These are phyloP conservation scores for Tetragonula carbonaria DNA, from an alignment of 2,888 invertebrate genomes.

Conservation along the genomic window DNA sequence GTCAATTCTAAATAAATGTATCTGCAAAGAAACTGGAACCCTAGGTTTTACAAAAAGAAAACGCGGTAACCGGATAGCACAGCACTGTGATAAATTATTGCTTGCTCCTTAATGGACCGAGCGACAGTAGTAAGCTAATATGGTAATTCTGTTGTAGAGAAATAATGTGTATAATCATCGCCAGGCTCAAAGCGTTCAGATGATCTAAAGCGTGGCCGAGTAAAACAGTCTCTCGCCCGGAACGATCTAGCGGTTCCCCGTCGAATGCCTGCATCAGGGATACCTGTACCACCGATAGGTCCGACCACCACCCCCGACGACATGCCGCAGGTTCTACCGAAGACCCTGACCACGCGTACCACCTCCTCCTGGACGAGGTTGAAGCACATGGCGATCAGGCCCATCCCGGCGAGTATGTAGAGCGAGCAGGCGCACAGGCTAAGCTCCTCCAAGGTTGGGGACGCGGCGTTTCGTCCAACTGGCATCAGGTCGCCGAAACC, in stretches of 20 bases:
- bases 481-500: slow-evolving; percentile 93
- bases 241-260: slow-evolving; percentile 66
- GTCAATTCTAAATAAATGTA: no score
- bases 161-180: not conserved
- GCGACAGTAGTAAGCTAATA: no score
- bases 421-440: slow-evolving; percentile 92
- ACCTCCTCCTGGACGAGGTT: slow-evolving; percentile 93
- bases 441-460: slow-evolving; percentile 86
- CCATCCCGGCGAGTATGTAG: slow-evolving; percentile 93
- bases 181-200: slow-evolving; percentile 31
- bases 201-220: slow-evolving; percentile 32
- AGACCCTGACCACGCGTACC: slow-evolving; percentile 85
- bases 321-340: slow-evolving; percentile 84
- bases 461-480: slow-evolving; percentile 84
- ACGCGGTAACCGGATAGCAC: not conserved
- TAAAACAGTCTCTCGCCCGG: slow-evolving; percentile 39
- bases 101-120: not conserved
- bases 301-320: slow-evolving; percentile 79
- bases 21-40: no score
- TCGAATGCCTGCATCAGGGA: slow-evolving; percentile 74
- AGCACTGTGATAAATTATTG: not conserved
- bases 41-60: no score
- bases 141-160: not conserved
- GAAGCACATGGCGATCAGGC: slow-evolving; percentile 94
- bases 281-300: slow-evolving; percentile 80